These are phyloP conservation scores for Gracilinanus agilis DNA, from an alignment of 2,113 vertebrate genomes.

Conservation along the genomic window DNA sequence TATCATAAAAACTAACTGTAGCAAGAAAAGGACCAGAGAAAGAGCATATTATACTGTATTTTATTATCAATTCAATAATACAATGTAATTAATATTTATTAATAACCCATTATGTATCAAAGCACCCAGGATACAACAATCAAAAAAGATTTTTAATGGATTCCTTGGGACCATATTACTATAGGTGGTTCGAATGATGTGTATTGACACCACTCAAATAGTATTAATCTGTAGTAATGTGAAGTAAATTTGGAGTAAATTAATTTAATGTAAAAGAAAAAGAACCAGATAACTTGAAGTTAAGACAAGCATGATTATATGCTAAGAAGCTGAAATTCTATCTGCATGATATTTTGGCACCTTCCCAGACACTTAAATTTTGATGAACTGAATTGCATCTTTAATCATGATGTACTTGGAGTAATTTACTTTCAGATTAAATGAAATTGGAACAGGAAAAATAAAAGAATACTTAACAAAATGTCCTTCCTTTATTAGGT, in stretches of 20 bases:
- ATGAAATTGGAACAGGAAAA: conserved; percentile 6
- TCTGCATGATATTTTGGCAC: conserved; percentile 60
- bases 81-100: background rate
- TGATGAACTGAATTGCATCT: conserved; percentile 57
- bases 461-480: conserved; percentile 23
- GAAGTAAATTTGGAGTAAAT: background rate
- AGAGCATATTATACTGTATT: background rate
- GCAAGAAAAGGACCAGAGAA: background rate
- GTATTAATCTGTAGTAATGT: background rate
- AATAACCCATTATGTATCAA: background rate
- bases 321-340: conserved; percentile 40
- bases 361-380: conserved; percentile 69
- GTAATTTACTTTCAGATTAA: conserved; percentile 69
- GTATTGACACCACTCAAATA: background rate
- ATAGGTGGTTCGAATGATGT: background rate
- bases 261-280: background rate
- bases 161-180: background rate
- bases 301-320: conserved; percentile 13
- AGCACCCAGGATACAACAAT: background rate
- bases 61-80: background rate
- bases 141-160: background rate
- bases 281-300: conserved; percentile 43
- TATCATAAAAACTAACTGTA: background rate
- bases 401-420: conserved; percentile 61
- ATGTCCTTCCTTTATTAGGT: conserved; percentile 29